Conservation (phyloP, 2,888 invertebrate genomes). For the Lasius fuliginosus region DNA sequence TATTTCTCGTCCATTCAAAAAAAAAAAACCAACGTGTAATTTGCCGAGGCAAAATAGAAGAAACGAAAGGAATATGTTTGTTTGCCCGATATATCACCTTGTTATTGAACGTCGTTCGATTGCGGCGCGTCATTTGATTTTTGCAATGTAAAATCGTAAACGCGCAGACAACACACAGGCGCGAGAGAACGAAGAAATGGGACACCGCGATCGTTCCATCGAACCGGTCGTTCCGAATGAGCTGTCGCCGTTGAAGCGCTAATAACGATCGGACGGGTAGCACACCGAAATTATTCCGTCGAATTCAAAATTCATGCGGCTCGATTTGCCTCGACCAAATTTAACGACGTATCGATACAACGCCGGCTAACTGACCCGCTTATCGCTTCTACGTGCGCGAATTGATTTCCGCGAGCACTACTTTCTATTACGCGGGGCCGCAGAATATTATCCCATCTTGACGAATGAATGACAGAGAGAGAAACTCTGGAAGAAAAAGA, state of each 20-base stretch:
- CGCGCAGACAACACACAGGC: background rate
- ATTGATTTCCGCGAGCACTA: conserved; percentile 30
- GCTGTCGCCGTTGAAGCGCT: conserved; percentile 62
- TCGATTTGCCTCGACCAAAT: background rate
- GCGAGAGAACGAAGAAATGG: conserved; percentile 20
- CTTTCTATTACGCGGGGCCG: conserved; percentile 43
- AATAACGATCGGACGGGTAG: conserved; percentile 63
- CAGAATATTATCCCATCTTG: conserved; percentile 29
- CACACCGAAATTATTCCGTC: conserved; percentile 19
- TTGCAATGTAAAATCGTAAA: conserved; percentile 32
- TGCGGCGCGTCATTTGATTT: background rate
- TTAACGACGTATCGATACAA: conserved; percentile 7
- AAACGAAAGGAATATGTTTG: conserved; percentile 10
- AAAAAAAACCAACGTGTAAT: conserved; percentile 22
- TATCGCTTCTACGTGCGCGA: background rate
- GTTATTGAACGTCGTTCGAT: conserved; percentile 22
- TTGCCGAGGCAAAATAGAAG: background rate
- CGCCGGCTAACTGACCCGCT: background rate
- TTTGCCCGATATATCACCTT: background rate
- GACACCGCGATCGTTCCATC: conserved; percentile 17
- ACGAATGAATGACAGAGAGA: conserved; percentile 20
- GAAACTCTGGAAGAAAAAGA: background rate
- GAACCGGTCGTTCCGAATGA: conserved; percentile 60
- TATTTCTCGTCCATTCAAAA: background rate
- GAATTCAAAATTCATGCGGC: conserved; percentile 35